Conservation (phyloP, 1,140 invertebrate genomes). For the Cotesia chilonis region DNA sequence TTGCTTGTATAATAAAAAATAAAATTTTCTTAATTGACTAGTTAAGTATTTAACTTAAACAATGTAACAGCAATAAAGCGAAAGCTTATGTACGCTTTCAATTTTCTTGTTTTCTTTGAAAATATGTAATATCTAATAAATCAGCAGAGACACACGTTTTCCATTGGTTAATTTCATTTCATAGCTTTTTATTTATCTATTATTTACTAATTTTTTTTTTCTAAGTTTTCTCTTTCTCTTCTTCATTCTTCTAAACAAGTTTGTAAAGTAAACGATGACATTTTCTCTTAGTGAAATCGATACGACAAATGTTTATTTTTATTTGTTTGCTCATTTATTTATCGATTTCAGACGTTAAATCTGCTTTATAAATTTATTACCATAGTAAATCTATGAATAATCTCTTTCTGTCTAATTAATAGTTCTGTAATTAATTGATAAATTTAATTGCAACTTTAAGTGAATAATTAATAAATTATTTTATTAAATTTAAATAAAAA, state of each 20-base stretch:
- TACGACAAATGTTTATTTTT: background rate
- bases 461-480: too few species aligned
- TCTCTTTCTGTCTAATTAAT: too few species aligned
- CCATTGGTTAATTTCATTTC: conserved; percentile 3
- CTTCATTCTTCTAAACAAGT: conserved; percentile 15
- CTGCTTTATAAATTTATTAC: background rate
- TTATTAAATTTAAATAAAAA: background rate
- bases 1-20: too few species aligned
- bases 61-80: conserved; percentile 20
- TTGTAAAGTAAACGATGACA: conserved; percentile 21
- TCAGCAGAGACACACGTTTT: conserved; percentile 26
- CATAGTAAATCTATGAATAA: too few species aligned
- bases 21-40: too few species aligned
- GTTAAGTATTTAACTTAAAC: conserved; percentile 1
- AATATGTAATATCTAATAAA: conserved; percentile 27
- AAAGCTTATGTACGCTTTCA: conserved; percentile 20
- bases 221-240: conserved; percentile 6
- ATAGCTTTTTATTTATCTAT: background rate
- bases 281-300: conserved; percentile 33
- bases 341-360: background rate
- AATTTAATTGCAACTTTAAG: too few species aligned
- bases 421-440: too few species aligned
- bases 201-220: conserved; percentile 4
- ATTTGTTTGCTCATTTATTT: background rate
- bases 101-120: conserved; percentile 15